These are phyloP conservation scores for Laspeyria flexula DNA, from an alignment of 2,888 invertebrate genomes.

Conservation along the genomic window DNA sequence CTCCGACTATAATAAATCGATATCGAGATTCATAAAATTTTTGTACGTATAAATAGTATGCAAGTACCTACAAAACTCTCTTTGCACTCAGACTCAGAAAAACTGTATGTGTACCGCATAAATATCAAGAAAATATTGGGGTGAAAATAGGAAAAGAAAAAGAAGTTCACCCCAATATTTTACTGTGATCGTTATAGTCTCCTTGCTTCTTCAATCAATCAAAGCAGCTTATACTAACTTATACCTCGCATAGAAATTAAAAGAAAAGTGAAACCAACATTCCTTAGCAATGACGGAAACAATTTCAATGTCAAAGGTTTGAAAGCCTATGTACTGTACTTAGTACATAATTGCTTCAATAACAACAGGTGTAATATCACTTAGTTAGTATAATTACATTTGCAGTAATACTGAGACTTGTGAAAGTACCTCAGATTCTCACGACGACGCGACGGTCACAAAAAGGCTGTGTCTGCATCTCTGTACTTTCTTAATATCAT, in stretches of 20 bases:
- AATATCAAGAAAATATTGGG: no score
- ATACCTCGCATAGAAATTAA: not conserved
- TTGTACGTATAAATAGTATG: no score
- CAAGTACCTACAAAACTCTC: no score
- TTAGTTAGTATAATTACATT: not conserved
- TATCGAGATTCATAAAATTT: no score
- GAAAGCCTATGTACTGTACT: not conserved
- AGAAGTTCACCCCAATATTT: no score
- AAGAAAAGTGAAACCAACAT: not conserved
- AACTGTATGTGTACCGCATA: no score
- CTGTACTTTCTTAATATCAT: slow-evolving; percentile 4
- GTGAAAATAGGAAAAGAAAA: no score
- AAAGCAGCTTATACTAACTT: no score
- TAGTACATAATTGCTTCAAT: not conserved
- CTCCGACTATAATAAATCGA: no score
- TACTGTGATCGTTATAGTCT: no score
- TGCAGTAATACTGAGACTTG: not conserved
- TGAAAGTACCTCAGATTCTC: slow-evolving; percentile 5
- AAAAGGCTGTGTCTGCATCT: not conserved
- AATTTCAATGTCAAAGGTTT: not conserved
- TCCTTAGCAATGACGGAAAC: not conserved
- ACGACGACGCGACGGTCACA: not conserved
- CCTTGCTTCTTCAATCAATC: no score
- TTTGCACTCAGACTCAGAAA: no score
- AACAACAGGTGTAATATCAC: not conserved